Evolutionary conservation across 2,797 vertebrate species (phyloP).

Genomic region (Ceryle rudis): DNA sequence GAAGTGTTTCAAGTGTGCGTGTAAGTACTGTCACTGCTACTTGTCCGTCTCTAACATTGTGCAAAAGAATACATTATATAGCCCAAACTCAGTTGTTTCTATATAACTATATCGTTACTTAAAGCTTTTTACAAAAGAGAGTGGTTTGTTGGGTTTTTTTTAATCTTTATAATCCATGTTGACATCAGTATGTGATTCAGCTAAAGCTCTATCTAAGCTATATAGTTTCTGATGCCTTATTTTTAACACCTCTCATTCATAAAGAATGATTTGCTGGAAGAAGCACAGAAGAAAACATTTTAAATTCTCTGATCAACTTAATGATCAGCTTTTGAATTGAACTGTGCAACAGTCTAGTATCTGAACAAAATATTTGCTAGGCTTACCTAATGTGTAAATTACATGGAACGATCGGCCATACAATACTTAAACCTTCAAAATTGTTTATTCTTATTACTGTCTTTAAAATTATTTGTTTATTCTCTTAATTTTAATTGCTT

Average conservation of each 20-base stretch:
- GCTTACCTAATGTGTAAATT: neutral
- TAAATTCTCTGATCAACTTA: neutral
- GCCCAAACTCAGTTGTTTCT: neutral
- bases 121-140: neutral
- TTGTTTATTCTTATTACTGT: neutral
- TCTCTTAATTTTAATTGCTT: neutral
- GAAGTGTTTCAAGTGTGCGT: neutral
- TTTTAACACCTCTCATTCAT: neutral
- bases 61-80: neutral
- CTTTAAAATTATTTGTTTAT: neutral
- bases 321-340: neutral
- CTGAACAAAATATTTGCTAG: neutral
- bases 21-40: neutral
- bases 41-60: neutral
- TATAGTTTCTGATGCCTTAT: neutral
- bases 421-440: neutral
- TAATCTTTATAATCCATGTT: neutral
- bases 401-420: neutral
- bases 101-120: neutral
- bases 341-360: neutral
- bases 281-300: neutral
- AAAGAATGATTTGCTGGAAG: neutral
- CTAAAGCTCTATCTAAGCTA: neutral
- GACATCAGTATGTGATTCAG: neutral
- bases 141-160: neutral